Base-by-base conservation (phyloP, 2,888 invertebrate species). In the Drosophila quinaria region DNA sequence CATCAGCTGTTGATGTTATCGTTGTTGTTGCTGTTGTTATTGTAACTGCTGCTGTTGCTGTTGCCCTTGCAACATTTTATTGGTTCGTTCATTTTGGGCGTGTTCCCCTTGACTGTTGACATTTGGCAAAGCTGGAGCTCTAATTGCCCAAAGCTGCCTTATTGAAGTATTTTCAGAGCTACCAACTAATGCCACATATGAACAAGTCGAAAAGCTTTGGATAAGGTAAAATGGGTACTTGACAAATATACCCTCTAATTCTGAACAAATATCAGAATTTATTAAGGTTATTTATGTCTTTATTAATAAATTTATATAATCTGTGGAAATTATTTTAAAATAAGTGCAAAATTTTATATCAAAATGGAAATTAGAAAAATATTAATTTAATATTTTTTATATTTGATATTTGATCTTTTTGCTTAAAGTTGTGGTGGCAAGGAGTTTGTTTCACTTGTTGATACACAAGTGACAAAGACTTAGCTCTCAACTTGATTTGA, bases 61-160 rank as follows among this genome's bases (percentile, higher is more conserved):
- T 2, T 46, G 46, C 25, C 44, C 64, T 51, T 66, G 68, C 44
- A 55, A 47, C 46, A 67, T 56, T 76, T 77, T 80, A 76, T 78
- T 78, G 77, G 56, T 51, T 75, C 61, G 19, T 29, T 8, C 55
- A 51, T 42, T 59, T 15, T 75, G 80, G 76, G 80, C 76, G 76
- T 76, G 76, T 76, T 47, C 15, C 59, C 47, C 55, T 42, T 46
- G 49, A 62, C 60, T 76, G 65, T 76, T 76, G 80, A 80, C 76
- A 80, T 80, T 65, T 63, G 55, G 41, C 76, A 63, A 65, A 52
- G 59, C 70, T 41, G 10, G 39, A 25, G 19, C 55, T 76, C 70
- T 80, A 80, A 80, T 76, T 76, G 76, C 76, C 70, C 65, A 79
- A 79, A 59, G 65, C 76, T 65, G 61, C 58, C 58, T 64, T 64